Percentiles rank a stretch among this genome's conserved stretches.
phyloP scores from a whole-genome alignment of 1,140 invertebrate species.

The Drosophila ananassae region DNA sequence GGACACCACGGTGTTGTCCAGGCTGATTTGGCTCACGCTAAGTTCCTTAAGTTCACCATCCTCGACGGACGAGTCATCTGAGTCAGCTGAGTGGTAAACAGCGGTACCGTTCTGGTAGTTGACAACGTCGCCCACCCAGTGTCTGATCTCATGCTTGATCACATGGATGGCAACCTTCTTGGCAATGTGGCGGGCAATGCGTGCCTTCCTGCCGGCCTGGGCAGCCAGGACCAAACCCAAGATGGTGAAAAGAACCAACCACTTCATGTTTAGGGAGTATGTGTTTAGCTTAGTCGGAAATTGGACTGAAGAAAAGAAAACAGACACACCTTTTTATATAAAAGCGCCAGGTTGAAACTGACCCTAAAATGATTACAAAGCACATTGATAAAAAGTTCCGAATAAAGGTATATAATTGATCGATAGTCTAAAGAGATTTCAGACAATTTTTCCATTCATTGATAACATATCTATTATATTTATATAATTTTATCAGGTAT shows the following conservation, averaged over 20 bases:
- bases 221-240: conserved; percentile 47
- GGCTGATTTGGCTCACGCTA: conserved; percentile 49
- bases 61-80: conserved; percentile 17
- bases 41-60: conserved; percentile 45
- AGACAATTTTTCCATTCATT: no score
- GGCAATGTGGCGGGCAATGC: conserved; percentile 28
- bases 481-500: neutral
- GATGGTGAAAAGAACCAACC: conserved; percentile 42
- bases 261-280: conserved; percentile 52
- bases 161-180: conserved; percentile 24
- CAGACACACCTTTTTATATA: neutral
- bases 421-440: neutral
- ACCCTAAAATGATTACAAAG: neutral
- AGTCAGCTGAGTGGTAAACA: conserved; percentile 14
- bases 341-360: neutral
- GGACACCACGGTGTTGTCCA: conserved; percentile 74
- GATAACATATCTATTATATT: neutral
- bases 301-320: neutral
- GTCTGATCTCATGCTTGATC: conserved; percentile 59
- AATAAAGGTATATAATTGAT: neutral
- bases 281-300: conserved; percentile 4
- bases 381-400: neutral
- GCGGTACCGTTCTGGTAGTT: conserved; percentile 33
- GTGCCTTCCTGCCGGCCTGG: conserved; percentile 18
- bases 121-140: conserved; percentile 13